A percentile compares a stretch with the other conserved stretches of the same genome.
phyloP scores from a whole-genome alignment of 2,797 vertebrate species.

The Emys orbicularis region DNA sequence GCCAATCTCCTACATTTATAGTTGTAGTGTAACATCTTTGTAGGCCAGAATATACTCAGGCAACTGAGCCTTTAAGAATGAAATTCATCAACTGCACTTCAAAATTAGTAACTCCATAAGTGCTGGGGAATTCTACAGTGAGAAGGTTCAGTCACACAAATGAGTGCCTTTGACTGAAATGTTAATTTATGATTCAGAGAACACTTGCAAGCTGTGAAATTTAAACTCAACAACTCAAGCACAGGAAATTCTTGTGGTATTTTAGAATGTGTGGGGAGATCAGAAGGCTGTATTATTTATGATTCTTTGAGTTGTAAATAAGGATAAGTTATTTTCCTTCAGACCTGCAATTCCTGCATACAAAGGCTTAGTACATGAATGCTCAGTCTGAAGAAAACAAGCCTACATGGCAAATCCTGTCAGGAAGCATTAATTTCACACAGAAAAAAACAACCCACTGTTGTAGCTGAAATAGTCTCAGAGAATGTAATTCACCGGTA shows the following conservation, averaged over 20 bases:
- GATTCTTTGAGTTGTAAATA: conserved; percentile 30
- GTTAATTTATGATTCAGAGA: conserved; percentile 34
- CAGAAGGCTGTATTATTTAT: background rate
- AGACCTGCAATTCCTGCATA: conserved; percentile 22
- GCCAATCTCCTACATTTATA: background rate
- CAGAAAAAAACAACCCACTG: background rate
- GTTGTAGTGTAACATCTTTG: background rate
- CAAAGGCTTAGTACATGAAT: conserved; percentile 55
- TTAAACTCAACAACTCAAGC: conserved; percentile 6
- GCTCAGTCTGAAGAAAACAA: conserved; percentile 59
- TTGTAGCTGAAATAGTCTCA: conserved; percentile 41
- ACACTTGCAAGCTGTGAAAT: conserved; percentile 9
- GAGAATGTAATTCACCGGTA: conserved; percentile 35
- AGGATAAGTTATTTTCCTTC: conserved; percentile 35
- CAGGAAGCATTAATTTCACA: conserved; percentile 66
- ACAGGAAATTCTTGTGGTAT: background rate
- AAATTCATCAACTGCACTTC: background rate
- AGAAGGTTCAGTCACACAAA: conserved; percentile 22
- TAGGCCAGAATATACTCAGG: background rate
- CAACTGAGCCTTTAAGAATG: background rate
- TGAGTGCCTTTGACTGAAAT: background rate
- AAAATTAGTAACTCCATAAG: background rate
- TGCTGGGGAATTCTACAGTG: background rate
- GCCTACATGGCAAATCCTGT: conserved; percentile 38
- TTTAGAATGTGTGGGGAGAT: background rate